phyloP scores from a whole-genome alignment of 2,113 vertebrate genomes.

The Emydura subglobosa region DNA sequence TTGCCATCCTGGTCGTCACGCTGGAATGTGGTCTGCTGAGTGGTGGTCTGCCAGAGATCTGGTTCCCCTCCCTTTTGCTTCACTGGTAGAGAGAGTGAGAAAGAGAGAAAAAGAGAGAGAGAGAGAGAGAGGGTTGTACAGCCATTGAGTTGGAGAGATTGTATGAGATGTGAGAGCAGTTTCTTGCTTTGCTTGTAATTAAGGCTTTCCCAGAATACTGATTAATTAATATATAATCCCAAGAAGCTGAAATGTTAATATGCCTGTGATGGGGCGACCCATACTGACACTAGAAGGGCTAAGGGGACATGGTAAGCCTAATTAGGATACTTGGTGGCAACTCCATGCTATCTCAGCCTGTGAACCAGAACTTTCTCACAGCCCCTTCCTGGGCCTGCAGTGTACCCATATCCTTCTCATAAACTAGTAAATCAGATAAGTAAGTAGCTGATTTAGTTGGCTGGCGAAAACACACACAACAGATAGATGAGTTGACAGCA shows the following conservation, averaged over 20 bases:
- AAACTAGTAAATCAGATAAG: too few relatives aligned
- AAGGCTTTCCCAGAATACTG: neutral
- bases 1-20: neutral
- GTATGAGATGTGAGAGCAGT: neutral
- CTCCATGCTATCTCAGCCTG: too few relatives aligned
- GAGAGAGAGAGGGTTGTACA: neutral
- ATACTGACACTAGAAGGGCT: too few relatives aligned
- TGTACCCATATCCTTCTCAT: too few relatives aligned
- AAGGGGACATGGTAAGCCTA: too few relatives aligned
- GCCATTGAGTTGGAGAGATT: neutral
- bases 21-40: neutral
- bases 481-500: too few relatives aligned
- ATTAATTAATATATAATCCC: neutral
- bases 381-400: too few relatives aligned
- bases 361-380: too few relatives aligned
- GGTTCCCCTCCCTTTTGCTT: neutral
- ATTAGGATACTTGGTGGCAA: too few relatives aligned
- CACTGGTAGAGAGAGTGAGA: neutral
- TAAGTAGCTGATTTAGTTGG: too few relatives aligned
- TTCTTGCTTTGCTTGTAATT: neutral
- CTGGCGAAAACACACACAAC: too few relatives aligned
- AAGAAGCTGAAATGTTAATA: neutral
- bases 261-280: too few relatives aligned
- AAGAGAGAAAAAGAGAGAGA: neutral
- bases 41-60: neutral